Conservation (phyloP, 2,888 invertebrate genomes). For the Loripinus fragilis region DNA sequence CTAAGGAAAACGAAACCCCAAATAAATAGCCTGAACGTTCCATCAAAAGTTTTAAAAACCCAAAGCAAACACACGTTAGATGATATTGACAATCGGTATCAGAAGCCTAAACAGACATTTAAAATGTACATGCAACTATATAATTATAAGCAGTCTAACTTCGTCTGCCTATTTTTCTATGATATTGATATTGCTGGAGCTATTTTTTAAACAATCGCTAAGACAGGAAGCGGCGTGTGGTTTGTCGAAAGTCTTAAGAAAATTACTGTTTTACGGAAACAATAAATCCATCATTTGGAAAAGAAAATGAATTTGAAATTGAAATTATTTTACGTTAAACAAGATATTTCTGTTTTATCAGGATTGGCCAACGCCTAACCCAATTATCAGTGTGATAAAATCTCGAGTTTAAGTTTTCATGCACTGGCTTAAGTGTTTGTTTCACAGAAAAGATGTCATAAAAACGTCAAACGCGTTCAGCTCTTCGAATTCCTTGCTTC, state of each 20-base stretch:
- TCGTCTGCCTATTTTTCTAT: background rate
- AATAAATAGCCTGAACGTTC: too few species aligned
- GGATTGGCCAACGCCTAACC: background rate
- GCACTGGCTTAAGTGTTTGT: background rate
- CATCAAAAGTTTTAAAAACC: too few species aligned
- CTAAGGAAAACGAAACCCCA: too few species aligned
- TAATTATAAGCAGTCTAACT: background rate
- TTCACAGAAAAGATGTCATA: background rate
- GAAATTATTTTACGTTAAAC: background rate
- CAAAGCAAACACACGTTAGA: too few species aligned
- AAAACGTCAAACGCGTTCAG: background rate
- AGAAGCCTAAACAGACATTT: too few species aligned
- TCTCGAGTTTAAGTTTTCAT: background rate
- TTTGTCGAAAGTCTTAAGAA: background rate
- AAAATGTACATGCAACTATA: too few species aligned
- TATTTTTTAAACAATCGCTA: background rate
- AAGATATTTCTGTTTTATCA: background rate
- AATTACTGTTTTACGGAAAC: constrained; percentile 7
- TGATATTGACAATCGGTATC: too few species aligned
- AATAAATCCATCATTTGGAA: background rate
- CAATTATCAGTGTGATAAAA: background rate
- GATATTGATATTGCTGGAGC: background rate
- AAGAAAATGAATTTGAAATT: constrained; percentile 8
- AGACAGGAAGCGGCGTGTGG: background rate
- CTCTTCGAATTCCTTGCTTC: background rate